Evolutionary conservation across 2,888 invertebrate genomes (phyloP).

Genomic region (Bhutanitis thaidina): DNA sequence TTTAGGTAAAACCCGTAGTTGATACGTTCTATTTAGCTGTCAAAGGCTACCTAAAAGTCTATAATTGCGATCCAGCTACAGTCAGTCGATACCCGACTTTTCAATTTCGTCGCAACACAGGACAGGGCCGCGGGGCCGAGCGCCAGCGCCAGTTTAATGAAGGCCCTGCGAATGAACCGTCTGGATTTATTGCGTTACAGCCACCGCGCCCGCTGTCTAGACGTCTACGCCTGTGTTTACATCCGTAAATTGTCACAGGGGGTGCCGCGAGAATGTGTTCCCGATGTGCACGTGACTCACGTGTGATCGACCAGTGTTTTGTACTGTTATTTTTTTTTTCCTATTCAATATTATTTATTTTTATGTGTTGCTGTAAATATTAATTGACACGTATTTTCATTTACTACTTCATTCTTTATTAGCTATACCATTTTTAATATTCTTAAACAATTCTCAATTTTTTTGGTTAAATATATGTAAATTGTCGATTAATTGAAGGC

Average conservation of each 20-base stretch:
- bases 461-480: too few species aligned
- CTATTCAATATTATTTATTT: background rate
- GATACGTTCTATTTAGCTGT: background rate
- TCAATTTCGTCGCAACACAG: conserved; percentile 10
- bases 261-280: conserved; percentile 4
- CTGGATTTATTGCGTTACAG: conserved; percentile 37
- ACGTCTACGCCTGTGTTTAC: conserved; percentile 48
- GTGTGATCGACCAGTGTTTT: background rate
- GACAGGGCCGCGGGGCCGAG: conserved; percentile 3
- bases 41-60: conserved; percentile 2
- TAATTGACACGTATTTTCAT: too few species aligned
- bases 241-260: conserved; percentile 46
- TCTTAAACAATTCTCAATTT: too few species aligned
- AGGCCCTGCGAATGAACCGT: conserved; percentile 19
- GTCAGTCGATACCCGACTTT: conserved; percentile 8
- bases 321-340: background rate
- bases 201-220: conserved; percentile 38
- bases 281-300: conserved; percentile 14
- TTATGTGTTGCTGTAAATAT: background rate
- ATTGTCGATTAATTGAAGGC: too few species aligned
- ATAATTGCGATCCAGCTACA: background rate
- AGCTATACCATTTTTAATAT: too few species aligned
- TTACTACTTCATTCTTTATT: too few species aligned
- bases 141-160: conserved; percentile 14
- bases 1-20: too few species aligned